Base-by-base conservation (phyloP, 2,113 vertebrate species). In the Ochotona curzoniae region DNA sequence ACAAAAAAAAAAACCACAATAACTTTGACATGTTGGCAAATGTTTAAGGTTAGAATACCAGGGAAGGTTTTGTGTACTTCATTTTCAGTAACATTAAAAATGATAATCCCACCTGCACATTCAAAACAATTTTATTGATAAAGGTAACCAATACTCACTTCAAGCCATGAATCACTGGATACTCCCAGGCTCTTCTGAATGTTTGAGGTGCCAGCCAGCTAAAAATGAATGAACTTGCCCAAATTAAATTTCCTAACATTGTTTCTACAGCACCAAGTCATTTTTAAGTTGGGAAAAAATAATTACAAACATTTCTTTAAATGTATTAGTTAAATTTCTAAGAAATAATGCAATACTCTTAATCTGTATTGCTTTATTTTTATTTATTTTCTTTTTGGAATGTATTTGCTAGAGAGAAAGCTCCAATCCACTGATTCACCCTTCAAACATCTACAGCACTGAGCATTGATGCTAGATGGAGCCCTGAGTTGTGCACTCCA, bases 21-120 rank as follows among this genome's bases (percentile, higher is more conserved):
- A 95, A 97, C 74, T 88, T 97, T 96, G 81, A 95, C 88, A 69
- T 25, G 6, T 64, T 73, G 70, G 15, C 14, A 86, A 85, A 71
- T 79, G n/a, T 75, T 44, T 93, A 23, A 82, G 26, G 28, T 95
- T 94, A 94, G 5, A 32, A 1, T n/a, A 87, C 38, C 54, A n/a
- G 75, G 82, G 26, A 93, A 94, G 44, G 6, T 30, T 76, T 70
- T 51, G 1, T 57, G n/a, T 87, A 20, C 47, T 75, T 73, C 35
- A 44, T 86, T 94, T 30, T 49, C 75, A 95, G 87, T 23, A 18
- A 82, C 28, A 78, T 0, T 30, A 7, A 95, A 90, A 94, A 94
- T 12, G 90, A 89, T 38, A 57, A 15, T 83, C 18, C 28, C 32
- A 25, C 47, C 44, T 90, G 66, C 57, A 78, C 18, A 69, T 3